phyloP scores from a whole-genome alignment of 2,888 invertebrate species.

The Lepas anatifera region DNA sequence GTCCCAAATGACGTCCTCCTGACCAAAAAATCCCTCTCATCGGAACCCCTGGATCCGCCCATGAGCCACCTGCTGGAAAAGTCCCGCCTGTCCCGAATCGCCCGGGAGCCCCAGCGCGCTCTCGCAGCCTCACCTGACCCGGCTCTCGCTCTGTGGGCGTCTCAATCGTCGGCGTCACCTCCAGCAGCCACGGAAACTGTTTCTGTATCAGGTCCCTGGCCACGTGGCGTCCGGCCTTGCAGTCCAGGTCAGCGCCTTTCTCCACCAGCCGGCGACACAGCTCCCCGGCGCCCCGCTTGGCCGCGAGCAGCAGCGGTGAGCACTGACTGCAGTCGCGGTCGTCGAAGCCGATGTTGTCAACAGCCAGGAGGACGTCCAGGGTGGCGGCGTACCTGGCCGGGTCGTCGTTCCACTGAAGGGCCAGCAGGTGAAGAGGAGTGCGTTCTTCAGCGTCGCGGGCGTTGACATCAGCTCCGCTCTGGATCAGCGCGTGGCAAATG shows the following conservation, averaged over 20 bases:
- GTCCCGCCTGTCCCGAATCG: no score
- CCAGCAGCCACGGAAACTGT: conserved; percentile 20
- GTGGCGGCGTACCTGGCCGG: conserved; percentile 16
- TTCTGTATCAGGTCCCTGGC: conserved; percentile 19
- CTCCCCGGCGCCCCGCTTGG: conserved; percentile 20
- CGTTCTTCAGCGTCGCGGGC: conserved; percentile 21
- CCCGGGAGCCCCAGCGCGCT: no score
- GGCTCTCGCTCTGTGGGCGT: neutral
- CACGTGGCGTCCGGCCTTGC: conserved; percentile 17
- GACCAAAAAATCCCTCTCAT: no score
- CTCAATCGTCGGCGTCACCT: conserved; percentile 17
- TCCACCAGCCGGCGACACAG: conserved; percentile 19
- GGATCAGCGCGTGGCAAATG: conserved; percentile 17
- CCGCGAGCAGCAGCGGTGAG: conserved; percentile 23
- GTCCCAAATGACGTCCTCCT: no score
- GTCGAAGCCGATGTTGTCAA: conserved; percentile 19
- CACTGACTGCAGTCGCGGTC: conserved; percentile 15
- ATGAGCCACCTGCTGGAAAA: no score
- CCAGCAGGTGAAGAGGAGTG: conserved; percentile 20
- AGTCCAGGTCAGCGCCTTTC: conserved; percentile 21
- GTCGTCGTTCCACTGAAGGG: conserved; percentile 16
- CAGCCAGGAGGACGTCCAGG: conserved; percentile 17
- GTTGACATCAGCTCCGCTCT: conserved; percentile 21
- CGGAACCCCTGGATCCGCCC: no score
- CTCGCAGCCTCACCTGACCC: neutral